phyloP scores from a whole-genome alignment of 2,113 vertebrate species.

The Butorides virescens region DNA sequence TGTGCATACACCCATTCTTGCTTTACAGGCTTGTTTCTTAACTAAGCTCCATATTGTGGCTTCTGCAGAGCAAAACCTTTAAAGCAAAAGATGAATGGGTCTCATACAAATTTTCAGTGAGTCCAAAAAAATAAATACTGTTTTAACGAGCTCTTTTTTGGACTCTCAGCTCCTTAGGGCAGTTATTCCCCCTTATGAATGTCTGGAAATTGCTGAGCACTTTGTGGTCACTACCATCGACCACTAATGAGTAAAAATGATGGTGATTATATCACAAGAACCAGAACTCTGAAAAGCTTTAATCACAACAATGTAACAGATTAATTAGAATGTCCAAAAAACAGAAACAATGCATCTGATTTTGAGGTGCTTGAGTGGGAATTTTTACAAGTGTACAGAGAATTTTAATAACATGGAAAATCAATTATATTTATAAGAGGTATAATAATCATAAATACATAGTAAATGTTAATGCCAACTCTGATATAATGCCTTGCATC shows the following conservation, averaged over 20 bases:
- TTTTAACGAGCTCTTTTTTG: constrained; percentile 17
- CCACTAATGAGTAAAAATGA: constrained; percentile 56
- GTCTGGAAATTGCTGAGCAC: constrained; percentile 16
- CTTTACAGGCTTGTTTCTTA: background rate
- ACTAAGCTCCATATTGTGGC: background rate
- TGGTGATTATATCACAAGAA: constrained; percentile 24
- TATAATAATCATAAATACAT: constrained; percentile 37
- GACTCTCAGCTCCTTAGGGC: background rate
- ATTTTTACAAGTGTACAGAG: constrained; percentile 10
- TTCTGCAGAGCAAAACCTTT: background rate
- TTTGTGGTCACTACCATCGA: constrained; percentile 41
- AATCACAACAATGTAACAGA: constrained; percentile 55
- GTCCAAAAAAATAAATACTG: background rate
- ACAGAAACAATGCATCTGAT: constrained; percentile 21
- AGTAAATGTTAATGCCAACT: constrained; percentile 12
- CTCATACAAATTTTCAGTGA: background rate
- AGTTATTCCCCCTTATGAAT: background rate
- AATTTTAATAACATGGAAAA: constrained; percentile 36
- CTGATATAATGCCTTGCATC: background rate
- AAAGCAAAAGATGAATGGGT: constrained; percentile 13
- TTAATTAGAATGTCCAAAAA: constrained; percentile 51
- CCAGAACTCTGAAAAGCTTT: constrained; percentile 24
- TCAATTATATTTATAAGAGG: constrained; percentile 33
- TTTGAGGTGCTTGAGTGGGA: constrained; percentile 1
- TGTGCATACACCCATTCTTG: background rate